Evolutionary conservation across 37 sponge, comb jelly and placozoan species (phyloP), one percentile per base, ranked within the genome.

Genomic region (Dysidea cf. avara): DNA sequence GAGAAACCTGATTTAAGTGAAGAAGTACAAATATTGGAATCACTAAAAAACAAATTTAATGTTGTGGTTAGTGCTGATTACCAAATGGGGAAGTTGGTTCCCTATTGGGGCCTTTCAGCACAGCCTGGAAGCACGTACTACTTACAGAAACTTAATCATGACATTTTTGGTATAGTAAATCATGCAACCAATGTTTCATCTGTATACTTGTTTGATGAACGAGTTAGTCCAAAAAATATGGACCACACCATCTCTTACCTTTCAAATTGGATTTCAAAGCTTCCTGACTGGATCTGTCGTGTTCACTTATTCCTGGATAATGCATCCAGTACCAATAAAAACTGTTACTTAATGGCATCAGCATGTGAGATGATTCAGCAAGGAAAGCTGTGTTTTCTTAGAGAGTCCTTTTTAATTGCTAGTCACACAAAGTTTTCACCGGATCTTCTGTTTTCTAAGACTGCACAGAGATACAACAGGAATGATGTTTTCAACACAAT

Each of bases 181-280:
- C 74, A 81, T 33, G 31, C 53, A 52, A 30, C 46, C 32, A 53
- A 64, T 5, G 2, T 16, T 39, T 2, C 9, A 50, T 63, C 4
- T 28, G 0, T 32, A 6, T n/a, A n/a, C n/a, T n/a, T n/a, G n/a
- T n/a, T n/a, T n/a, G n/a, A n/a, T n/a, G n/a, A n/a, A n/a, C n/a
- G 61, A 32, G 47, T 61, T 20, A 52, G 76, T 29, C 76, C 76
- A 30, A 75, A 75, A 57, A 75, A 75, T 47, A 75, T 64, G 1
- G 64, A 77, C 51, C 68, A 77, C 28, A 77, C 78, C 13, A 13
- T 77, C 2, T 77, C 77, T 33, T 76, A 64, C 77, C 65, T 76
- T 24, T 9, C 30, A 4, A 21, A 64, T 21, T 64, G 18, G 40
- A 63, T 76, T 28, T 35, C 39, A 1, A 72, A 72, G 28, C 22